Conservation (phyloP, 2,888 invertebrate genomes). For the Iselma pallidipennis region DNA sequence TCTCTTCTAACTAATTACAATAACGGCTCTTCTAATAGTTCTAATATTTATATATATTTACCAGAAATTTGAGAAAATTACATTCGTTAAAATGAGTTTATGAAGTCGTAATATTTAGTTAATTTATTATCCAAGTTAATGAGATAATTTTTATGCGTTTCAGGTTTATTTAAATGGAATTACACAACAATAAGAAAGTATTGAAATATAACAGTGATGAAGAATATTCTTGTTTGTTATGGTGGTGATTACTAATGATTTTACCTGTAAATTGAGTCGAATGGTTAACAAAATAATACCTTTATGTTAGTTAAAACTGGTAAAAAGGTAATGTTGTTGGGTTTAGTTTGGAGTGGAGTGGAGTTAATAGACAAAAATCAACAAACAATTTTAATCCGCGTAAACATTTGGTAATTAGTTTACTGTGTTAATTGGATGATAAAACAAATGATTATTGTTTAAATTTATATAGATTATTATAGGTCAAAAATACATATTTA, state of each 20-base stretch:
- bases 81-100: not conserved
- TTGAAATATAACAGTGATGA: not conserved
- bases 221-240: not conserved
- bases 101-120: not conserved
- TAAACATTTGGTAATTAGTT: constrained; percentile 24
- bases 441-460: not conserved
- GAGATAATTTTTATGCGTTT: constrained; percentile 10
- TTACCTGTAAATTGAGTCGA: not conserved
- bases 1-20: no score
- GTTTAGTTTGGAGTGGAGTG: not conserved
- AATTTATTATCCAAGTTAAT: constrained; percentile 8
- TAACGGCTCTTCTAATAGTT: no score
- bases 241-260: not conserved
- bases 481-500: no score
- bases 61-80: not conserved
- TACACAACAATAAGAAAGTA: not conserved
- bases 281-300: not conserved
- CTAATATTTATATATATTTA: no score
- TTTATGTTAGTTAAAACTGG: not conserved
- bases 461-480: not conserved
- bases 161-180: constrained; percentile 6
- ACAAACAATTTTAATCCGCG: constrained; percentile 8
- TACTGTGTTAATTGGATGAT: constrained; percentile 12
- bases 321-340: not conserved
- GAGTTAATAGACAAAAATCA: not conserved